Conservation (phyloP, 2,888 invertebrate genomes). For the Xestobium rufovillosum region DNA sequence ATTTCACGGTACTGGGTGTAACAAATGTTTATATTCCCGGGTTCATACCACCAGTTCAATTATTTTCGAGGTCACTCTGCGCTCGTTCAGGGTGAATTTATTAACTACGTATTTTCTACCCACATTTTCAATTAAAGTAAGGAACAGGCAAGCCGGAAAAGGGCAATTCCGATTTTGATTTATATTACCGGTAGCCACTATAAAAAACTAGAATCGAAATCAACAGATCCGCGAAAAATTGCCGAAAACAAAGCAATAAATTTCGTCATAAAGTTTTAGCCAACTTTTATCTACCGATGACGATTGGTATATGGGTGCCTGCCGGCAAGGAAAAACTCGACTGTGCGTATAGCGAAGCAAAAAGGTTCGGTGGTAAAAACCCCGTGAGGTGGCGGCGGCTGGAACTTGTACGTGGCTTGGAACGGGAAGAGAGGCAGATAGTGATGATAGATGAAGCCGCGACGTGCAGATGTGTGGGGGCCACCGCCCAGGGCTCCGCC, state of each 20-base stretch:
- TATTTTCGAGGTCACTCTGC: too few species aligned
- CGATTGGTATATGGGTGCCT: conserved; percentile 1
- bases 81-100: too few species aligned
- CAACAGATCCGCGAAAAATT: too few species aligned
- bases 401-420: background rate
- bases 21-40: too few species aligned
- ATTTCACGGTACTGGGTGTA: too few species aligned
- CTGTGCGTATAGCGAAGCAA: background rate
- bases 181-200: too few species aligned
- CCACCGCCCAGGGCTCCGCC: conserved; percentile 25
- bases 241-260: conserved; percentile 1
- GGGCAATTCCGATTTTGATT: too few species aligned
- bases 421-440: conserved; percentile 21
- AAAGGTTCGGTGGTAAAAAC: conserved; percentile 1
- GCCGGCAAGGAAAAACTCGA: conserved; percentile 1
- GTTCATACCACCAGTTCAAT: too few species aligned
- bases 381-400: background rate
- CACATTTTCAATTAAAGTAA: too few species aligned
- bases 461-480: conserved; percentile 32
- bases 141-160: too few species aligned
- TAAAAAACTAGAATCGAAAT: too few species aligned
- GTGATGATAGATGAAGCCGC: conserved; percentile 33
- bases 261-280: background rate
- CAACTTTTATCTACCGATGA: background rate
- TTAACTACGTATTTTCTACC: too few species aligned